Evolutionary conservation across 1,140 invertebrate genomes (phyloP), one percentile per base, ranked within the genome.

Genomic region (Neoseiulus cucumeris): DNA sequence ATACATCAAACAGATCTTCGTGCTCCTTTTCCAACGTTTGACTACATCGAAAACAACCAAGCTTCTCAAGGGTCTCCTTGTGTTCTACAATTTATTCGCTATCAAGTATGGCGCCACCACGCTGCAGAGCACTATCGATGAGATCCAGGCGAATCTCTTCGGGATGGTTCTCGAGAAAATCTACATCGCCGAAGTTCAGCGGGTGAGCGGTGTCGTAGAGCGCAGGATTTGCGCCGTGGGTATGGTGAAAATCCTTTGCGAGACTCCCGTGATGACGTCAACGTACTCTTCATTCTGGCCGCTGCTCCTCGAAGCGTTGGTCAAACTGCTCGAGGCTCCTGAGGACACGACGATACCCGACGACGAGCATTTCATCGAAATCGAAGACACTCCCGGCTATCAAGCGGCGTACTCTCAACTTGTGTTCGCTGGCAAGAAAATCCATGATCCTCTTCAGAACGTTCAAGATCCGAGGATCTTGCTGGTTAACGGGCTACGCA

Each of bases 1-100:
- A 28, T 92, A 84, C 72, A 81, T 89, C 71, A 89, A 87, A 72
- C 87, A 93, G 78, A 83, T 97, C 55, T 92, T 95, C 74, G 79
- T 89, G 1, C 73, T 97, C 55, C 77, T 97, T 5, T 97, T 98
- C 75, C 89, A 91, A 79, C 79, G 92, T 68, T 77, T 97, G 42
- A 87, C 87, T 4, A 87, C 85, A 0, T 89, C 87, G 0, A 97
- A 94, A 78, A 97, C 93, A 0, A 87, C 88, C 0, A 96, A 97
- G 78, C 95, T 85, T 75, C 82, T 95, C 1, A 86, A 86, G 74
- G 83, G 73, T 67, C 78, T 97, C 0, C 84, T 96, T 44, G 85
- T 91, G 0, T 96, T 96, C 78, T 86, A 96, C 71, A 85, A 82
- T 47, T 82, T 90, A 67, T 96, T 87, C 76, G 80, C 84, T 6